phyloP scores from a whole-genome alignment of 1,140 invertebrate genomes.

The Drosophila ananassae region DNA sequence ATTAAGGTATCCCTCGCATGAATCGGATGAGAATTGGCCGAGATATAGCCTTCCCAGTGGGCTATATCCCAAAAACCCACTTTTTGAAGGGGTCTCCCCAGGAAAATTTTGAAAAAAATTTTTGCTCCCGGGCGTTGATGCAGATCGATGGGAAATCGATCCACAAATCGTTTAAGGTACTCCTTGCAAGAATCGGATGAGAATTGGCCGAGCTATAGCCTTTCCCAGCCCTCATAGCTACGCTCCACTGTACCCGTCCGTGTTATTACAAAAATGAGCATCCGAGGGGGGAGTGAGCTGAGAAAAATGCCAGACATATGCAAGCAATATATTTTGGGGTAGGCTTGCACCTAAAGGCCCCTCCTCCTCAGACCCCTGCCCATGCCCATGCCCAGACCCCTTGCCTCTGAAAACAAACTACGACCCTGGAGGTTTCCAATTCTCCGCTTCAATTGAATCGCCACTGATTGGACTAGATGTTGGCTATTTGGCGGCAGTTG shows the following conservation, averaged over 20 bases:
- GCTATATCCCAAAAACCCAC: too few species aligned
- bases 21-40: too few species aligned
- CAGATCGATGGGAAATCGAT: not conserved
- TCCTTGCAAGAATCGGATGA: too few species aligned
- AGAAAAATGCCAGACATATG: not conserved
- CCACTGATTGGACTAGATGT: slow-evolving; percentile 35
- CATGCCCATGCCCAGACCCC: not conserved
- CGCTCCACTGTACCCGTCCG: not conserved
- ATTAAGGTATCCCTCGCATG: too few species aligned
- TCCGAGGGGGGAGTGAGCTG: not conserved
- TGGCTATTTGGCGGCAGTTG: slow-evolving; percentile 5
- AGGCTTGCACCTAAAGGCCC: slow-evolving; percentile 4
- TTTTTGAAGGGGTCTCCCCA: too few species aligned
- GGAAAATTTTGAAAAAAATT: too few species aligned
- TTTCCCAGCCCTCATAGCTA: not conserved
- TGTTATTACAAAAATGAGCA: not conserved
- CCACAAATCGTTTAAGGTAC: not conserved
- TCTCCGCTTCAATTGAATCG: slow-evolving; percentile 19
- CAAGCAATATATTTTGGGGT: slow-evolving; percentile 16
- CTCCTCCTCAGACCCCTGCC: not conserved
- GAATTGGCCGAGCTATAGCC: not conserved
- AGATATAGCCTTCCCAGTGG: too few species aligned
- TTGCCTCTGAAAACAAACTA: not conserved
- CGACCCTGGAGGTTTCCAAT: not conserved
- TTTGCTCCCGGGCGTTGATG: too few species aligned